Base-by-base conservation (phyloP, 2,888 invertebrate species). In the Drosophila dives region DNA sequence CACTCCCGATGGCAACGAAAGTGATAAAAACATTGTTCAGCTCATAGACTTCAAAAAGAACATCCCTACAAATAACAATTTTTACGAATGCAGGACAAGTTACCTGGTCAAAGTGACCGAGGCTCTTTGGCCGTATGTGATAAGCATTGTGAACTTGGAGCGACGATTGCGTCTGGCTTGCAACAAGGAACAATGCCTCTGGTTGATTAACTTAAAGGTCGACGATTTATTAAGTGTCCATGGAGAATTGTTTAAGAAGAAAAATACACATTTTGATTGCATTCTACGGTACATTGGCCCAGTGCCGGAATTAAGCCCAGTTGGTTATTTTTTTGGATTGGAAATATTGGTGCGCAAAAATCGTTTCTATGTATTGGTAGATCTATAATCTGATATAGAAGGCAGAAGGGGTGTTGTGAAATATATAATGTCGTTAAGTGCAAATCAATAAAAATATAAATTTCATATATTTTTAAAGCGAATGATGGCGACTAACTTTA, bases 311-410 rank as follows among this genome's bases (percentile, higher is more conserved):
- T 91, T 94, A 61, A 94, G 93, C 64, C 90, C 91, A 32, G 93
- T 95, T 75, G 94, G 94, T 85, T 94, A 94, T 87, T 94, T 94
- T 89, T 94, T 94, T 90, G 95, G 94, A 54, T 92, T 95, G 71
- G 94, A 94, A 84, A 84, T 95, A 82, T 92, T 94, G 94, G 95
- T 95, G 89, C n/a, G 66, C 40, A 15, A 29, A 45, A 40, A 0
- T 40, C n/a, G 32, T 4, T 38, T 17, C 12, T n/a, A 2, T 23
- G 45, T 23, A 45, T 45, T 15, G 8, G 15, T 15, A 45, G 23
- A 45, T 45, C 1, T 23, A 4, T 23, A 23, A 23, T 15, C 45
- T 45, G 23, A 23, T 45, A 23, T 2, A 23, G 0, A 15, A 4
- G 1, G 15, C 23, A 15, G 45, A 8, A 2, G 8, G 29, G 20